phyloP scores from a whole-genome alignment of 2,113 vertebrate genomes.

The Xenopus borealis region DNA sequence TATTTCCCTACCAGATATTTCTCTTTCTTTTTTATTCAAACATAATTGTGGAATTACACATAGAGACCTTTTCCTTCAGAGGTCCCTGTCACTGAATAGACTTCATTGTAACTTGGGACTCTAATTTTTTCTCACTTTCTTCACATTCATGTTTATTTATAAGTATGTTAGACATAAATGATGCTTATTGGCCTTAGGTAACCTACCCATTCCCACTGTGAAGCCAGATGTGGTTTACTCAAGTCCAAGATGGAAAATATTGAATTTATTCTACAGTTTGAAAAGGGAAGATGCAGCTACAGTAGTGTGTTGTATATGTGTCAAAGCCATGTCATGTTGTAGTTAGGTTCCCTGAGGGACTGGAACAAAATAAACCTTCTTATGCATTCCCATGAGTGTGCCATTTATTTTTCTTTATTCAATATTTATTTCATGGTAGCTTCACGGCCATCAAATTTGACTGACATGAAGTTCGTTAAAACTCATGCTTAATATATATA shows the following conservation, averaged over 20 bases:
- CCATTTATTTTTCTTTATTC: no score
- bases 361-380: no score
- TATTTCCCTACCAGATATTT: background rate
- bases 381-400: no score
- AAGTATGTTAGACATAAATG: conserved; percentile 22
- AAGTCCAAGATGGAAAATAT: background rate
- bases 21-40: conserved; percentile 4
- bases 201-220: background rate
- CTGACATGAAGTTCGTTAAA: no score
- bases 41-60: conserved; percentile 18
- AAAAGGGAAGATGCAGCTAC: no score
- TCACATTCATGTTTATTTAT: conserved; percentile 23
- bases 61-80: background rate
- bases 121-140: conserved; percentile 16
- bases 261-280: background rate
- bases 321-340: no score
- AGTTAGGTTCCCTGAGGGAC: no score
- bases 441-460: no score
- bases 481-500: no score
- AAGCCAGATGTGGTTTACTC: conserved; percentile 23
- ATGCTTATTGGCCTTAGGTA: conserved; percentile 15
- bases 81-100: background rate
- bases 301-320: no score
- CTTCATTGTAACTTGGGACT: conserved; percentile 10
- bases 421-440: no score